A percentile compares a stretch with the other conserved stretches of the same genome.
These are phyloP conservation scores for Porites australiensis DNA, from an alignment of 64 coral and sea anemone species.

Conservation along the genomic window DNA sequence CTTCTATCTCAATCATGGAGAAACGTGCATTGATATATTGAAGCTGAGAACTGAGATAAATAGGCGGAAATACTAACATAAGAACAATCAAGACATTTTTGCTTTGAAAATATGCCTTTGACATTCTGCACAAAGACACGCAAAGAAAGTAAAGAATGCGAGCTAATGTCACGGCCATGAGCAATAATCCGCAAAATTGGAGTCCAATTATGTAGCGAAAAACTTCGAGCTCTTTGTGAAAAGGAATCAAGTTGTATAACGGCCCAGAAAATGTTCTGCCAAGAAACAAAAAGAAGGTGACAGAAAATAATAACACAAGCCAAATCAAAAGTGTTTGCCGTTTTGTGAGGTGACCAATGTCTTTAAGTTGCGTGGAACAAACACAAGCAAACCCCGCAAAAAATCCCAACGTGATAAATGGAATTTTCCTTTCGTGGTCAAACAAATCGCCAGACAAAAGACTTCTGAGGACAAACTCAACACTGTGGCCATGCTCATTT, in stretches of 20 bases:
- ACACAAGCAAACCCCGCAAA: slow-evolving; percentile 47
- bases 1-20: slow-evolving; percentile 28
- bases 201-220: slow-evolving; percentile 81
- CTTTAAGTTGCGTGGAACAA: background rate
- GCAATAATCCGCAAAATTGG: slow-evolving; percentile 79
- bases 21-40: background rate
- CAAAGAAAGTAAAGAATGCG: slow-evolving; percentile 46
- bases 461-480: slow-evolving; percentile 57
- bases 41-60: slow-evolving; percentile 49
- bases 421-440: slow-evolving; percentile 75
- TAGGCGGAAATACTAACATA: slow-evolving; percentile 35
- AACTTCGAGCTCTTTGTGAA: slow-evolving; percentile 75
- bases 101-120: background rate
- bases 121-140: slow-evolving; percentile 34
- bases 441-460: slow-evolving; percentile 71
- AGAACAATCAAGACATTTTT: background rate
- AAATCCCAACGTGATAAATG: slow-evolving; percentile 62
- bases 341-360: background rate
- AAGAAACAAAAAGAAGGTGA: slow-evolving; percentile 63
- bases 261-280: slow-evolving; percentile 71
- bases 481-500: slow-evolving; percentile 47
- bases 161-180: slow-evolving; percentile 42
- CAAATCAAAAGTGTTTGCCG: slow-evolving; percentile 41
- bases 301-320: slow-evolving; percentile 43
- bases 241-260: slow-evolving; percentile 80